Evolutionary conservation across 1,140 invertebrate species (phyloP).

Genomic region (Solen grandis): DNA sequence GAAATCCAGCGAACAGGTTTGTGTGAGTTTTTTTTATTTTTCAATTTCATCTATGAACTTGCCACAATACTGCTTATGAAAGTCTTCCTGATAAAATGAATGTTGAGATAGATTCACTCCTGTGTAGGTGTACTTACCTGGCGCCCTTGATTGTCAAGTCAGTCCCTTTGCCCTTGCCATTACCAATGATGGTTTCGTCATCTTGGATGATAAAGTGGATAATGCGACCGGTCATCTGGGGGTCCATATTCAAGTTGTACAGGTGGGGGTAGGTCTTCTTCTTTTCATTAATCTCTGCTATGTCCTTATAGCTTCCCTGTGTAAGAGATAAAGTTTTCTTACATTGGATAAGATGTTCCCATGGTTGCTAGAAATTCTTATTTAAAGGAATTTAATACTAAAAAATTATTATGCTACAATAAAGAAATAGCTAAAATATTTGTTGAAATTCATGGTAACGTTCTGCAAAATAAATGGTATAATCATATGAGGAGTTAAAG

Average conservation of each 20-base stretch:
- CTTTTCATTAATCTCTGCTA: constrained; percentile 77
- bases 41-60: no score
- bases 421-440: background rate
- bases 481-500: no score
- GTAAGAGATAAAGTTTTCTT: background rate
- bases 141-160: constrained; percentile 83
- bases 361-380: background rate
- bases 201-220: constrained; percentile 80
- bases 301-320: constrained; percentile 32
- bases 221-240: constrained; percentile 83
- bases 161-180: constrained; percentile 79
- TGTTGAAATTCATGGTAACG: background rate
- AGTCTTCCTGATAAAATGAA: no score
- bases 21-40: no score
- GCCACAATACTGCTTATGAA: no score
- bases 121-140: no score
- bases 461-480: background rate
- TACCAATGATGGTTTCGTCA: constrained; percentile 81
- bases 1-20: no score
- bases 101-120: no score
- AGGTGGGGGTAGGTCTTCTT: constrained; percentile 83
- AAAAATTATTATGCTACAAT: background rate
- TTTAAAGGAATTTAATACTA: background rate
- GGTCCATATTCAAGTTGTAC: constrained; percentile 85
- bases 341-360: background rate